Conservation (phyloP, 2,797 vertebrate species). For the Pseudomugil tenellus region DNA sequence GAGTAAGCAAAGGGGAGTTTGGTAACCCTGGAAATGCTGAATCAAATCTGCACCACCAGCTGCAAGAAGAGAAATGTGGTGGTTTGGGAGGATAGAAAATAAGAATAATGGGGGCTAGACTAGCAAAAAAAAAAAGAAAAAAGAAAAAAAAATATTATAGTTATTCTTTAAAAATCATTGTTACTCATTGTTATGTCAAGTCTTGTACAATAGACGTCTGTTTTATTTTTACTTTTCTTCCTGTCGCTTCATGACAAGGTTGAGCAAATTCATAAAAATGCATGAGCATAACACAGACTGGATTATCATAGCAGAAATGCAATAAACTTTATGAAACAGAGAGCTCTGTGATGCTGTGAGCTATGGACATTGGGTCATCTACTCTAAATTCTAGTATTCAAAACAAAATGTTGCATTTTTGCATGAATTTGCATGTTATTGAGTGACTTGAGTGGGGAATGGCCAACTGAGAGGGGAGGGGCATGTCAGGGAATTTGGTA, state of each 20-base stretch:
- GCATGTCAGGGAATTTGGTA: constrained; percentile 32
- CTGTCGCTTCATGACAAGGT: constrained; percentile 15
- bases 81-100: constrained; percentile 17
- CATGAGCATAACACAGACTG: constrained; percentile 13
- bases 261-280: constrained; percentile 35
- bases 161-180: constrained; percentile 3
- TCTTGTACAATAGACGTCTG: constrained; percentile 17
- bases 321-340: constrained; percentile 32
- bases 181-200: not conserved
- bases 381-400: constrained; percentile 10
- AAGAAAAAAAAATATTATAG: constrained; percentile 24
- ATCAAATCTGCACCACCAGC: constrained; percentile 71
- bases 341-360: not conserved
- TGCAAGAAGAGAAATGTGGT: constrained; percentile 49
- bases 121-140: constrained; percentile 18
- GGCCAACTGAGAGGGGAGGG: constrained; percentile 13
- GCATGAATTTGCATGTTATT: constrained; percentile 27
- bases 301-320: constrained; percentile 25
- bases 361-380: not conserved
- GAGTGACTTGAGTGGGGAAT: constrained; percentile 15
- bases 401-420: constrained; percentile 27
- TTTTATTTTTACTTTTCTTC: not conserved
- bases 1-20: constrained; percentile 57
- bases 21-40: constrained; percentile 63
- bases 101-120: too few relatives aligned